Evolutionary conservation across 2,888 invertebrate genomes (phyloP), one percentile per base, ranked within the genome.

Genomic region (Epirrita christyi): DNA sequence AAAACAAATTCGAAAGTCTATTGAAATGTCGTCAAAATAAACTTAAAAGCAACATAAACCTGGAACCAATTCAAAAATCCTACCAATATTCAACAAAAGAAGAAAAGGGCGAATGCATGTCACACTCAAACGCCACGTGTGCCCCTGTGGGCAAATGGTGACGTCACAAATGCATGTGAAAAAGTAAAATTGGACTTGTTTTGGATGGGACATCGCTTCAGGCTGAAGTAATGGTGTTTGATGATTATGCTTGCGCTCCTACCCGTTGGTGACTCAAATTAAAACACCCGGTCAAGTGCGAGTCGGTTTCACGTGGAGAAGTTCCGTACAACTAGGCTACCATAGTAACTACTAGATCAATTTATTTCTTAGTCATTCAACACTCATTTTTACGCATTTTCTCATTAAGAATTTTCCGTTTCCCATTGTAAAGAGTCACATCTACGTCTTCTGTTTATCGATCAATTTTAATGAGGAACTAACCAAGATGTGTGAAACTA

Each of bases 71-170:
- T 64, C 61, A 59, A 60, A 49, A 72, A 66, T 67, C 55, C 52
- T 40, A 59, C 61, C 53, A 56, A 59, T 43, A 58, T 51, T 54
- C 51, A 55, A 62, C 54, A 55, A 59, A 61, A 49, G 48, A 50
- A 46, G 27, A 45, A 67, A 79, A 77, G 71, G 78, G 77, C 71
- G 72, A 44, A 59, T 72, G 67, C 75, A 59, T 68, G 73, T 73
- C 72, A 73, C 74, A 78, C 71, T 75, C 68, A 71, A 62, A 59
- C 57, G 78, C 72, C 77, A 82, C 83, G 84, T 81, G 84, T 70
- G 54, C 56, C 64, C 83, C 78, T 62, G 64, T 68, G 73, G 79
- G 76, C 44, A 64, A 46, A 61, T 70, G 55, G 55, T 57, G 68
- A 66, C 64, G 62, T 57, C 59, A 67, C 61, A 59, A 72, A 71